Conservation (phyloP, 2,888 invertebrate species). For the Lepidochitona cinerea region DNA sequence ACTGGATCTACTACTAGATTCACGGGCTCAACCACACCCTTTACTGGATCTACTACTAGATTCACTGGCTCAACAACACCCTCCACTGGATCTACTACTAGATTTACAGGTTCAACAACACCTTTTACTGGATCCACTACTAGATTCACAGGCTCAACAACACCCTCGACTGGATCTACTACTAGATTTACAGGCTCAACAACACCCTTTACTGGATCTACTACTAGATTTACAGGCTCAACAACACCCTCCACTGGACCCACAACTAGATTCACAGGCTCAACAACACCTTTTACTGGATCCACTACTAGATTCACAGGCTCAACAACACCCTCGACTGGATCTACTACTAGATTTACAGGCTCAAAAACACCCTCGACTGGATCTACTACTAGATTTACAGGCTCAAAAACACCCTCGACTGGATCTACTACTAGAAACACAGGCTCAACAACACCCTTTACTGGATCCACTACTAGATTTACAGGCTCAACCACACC, state of each 20-base stretch:
- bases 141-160: background rate
- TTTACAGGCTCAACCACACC: too few relatives aligned
- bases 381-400: too few relatives aligned
- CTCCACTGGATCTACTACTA: background rate
- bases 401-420: too few relatives aligned
- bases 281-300: background rate
- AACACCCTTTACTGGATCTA: background rate
- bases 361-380: background rate
- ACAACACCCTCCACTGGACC: background rate
- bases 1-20: background rate
- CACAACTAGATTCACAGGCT: background rate
- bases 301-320: background rate
- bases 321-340: background rate
- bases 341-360: background rate
- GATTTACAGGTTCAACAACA: background rate
- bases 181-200: background rate
- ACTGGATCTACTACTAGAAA: too few relatives aligned
- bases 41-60: background rate
- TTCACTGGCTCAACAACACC: background rate
- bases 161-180: background rate
- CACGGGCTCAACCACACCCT: background rate
- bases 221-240: background rate
- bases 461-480: too few relatives aligned
- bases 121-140: background rate
- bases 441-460: too few relatives aligned